phyloP scores from a whole-genome alignment of 2,113 vertebrate species.

The Anguilla japonica region DNA sequence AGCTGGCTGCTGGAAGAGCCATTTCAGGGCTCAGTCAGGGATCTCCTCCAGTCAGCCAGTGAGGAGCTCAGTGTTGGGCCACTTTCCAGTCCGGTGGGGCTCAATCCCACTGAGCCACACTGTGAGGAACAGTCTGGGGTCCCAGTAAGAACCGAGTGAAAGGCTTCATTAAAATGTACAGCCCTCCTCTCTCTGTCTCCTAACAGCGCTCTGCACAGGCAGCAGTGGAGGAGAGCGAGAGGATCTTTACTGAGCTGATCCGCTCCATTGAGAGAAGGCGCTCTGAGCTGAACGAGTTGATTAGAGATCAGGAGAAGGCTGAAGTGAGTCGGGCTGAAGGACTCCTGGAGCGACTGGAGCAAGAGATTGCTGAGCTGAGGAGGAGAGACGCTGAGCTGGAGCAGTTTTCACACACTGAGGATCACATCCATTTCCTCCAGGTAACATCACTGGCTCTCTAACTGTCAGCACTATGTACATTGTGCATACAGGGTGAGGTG shows the following conservation, averaged over 20 bases:
- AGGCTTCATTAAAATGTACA: not conserved
- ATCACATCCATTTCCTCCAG: constrained; percentile 15
- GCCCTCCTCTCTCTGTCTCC: constrained; percentile 4
- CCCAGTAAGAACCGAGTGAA: constrained; percentile 1
- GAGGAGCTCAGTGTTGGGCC: no score
- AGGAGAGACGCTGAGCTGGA: not conserved
- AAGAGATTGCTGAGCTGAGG: constrained; percentile 2
- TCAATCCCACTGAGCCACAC: no score
- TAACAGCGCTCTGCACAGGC: constrained; percentile 35
- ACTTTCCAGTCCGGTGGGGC: no score
- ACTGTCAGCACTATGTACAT: no score
- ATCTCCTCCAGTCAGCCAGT: no score
- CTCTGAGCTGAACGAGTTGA: no score
- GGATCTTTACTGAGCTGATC: constrained; percentile 30
- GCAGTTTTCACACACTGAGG: constrained; percentile 5
- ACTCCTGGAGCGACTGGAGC: not conserved
- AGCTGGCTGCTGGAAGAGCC: no score
- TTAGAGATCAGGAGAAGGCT: no score
- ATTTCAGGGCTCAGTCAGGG: no score
- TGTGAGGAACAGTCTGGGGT: not conserved
- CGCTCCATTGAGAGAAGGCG: no score
- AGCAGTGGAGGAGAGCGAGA: constrained; percentile 33
- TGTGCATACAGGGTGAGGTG: no score
- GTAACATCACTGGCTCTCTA: not conserved
- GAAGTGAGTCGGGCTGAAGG: no score